Base-by-base conservation (phyloP, 2,113 vertebrate genomes). In the Circaetus cinerascens region DNA sequence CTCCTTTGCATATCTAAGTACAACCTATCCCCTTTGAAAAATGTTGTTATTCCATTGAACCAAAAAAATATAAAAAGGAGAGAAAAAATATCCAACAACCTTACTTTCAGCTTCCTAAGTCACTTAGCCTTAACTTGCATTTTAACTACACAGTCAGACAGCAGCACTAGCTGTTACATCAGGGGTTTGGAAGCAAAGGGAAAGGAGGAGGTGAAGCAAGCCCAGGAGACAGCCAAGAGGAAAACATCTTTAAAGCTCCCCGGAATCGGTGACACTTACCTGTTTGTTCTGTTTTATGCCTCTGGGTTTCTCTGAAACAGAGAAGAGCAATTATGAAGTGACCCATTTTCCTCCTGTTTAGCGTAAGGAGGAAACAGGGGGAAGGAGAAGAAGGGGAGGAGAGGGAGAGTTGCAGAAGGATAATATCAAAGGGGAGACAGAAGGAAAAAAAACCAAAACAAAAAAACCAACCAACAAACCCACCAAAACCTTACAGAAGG, bases 81-180 rank as follows among this genome's bases (percentile, higher is more conserved):
- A 64, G 41, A 59, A 82, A 95, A 77, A 87, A 71, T 55, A 78
- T 50, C 34, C 25, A 36, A 76, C 16, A 86, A 43, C 36, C 73
- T 89, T 51, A 64, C 48, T 88, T 77, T 36, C 71, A 93, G 14
- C 41, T 97, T 95, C 76, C 46, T 92, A 88, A 95, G 80, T 92
- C 93, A 97, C 34, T 92, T 68, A 43, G 30, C 27, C 88, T 96
- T 63, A 76, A 15, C 56, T 71, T 90, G 82, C 89, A 90, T 96
- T 95, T 96, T 94, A 98, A 92, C 83, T 78, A 84, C 19, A 38
- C 9, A 56, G 78, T 30, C 66, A 94, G 80, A 94, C 34, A 90
- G 25, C 76, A 93, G 41, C 62, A 76, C 34, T 41, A 48, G 60
- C 30, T 77, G 62, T 34, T 78, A 57, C 46, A 79, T 64, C 55